Conservation (phyloP, 2,888 invertebrate species). For the Ophion obscuratus region DNA sequence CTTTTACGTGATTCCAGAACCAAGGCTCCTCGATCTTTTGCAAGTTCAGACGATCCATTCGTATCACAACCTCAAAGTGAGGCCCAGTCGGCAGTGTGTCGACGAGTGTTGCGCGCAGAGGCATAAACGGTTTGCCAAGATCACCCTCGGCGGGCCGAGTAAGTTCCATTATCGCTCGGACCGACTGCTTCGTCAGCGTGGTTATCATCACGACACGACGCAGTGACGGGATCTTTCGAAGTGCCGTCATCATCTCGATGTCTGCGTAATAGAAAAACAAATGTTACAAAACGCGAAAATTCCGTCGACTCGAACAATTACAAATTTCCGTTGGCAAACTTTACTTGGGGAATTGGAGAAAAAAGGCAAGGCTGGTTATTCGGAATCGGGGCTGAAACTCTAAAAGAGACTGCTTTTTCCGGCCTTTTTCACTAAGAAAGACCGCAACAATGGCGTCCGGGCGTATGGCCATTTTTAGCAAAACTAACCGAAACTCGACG, state of each 20-base stretch:
- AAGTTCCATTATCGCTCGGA: slow-evolving; percentile 81
- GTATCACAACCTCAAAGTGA: slow-evolving; percentile 81
- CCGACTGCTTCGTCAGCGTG: slow-evolving; percentile 81
- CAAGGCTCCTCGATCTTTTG: slow-evolving; percentile 72
- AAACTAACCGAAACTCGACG: too few species aligned
- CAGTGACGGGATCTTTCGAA: slow-evolving; percentile 78
- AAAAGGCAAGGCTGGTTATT: too few species aligned
- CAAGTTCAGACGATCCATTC: slow-evolving; percentile 80
- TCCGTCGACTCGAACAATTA: neutral
- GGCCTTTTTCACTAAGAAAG: too few species aligned
- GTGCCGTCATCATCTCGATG: slow-evolving; percentile 79
- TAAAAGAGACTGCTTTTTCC: too few species aligned
- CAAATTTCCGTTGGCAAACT: neutral
- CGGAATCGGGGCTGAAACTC: too few species aligned
- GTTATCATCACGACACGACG: slow-evolving; percentile 81
- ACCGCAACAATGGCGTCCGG: too few species aligned
- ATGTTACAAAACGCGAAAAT: neutral
- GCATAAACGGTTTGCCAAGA: slow-evolving; percentile 80
- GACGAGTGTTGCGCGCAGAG: slow-evolving; percentile 79
- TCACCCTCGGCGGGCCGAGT: slow-evolving; percentile 76
- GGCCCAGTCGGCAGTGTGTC: slow-evolving; percentile 80
- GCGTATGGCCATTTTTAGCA: too few species aligned
- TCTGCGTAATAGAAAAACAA: slow-evolving; percentile 70
- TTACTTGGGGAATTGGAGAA: neutral
- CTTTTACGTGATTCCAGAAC: slow-evolving; percentile 63